These are phyloP conservation scores for Myopa tessellatipennis DNA, from an alignment of 2,888 invertebrate genomes.

Conservation along the genomic window DNA sequence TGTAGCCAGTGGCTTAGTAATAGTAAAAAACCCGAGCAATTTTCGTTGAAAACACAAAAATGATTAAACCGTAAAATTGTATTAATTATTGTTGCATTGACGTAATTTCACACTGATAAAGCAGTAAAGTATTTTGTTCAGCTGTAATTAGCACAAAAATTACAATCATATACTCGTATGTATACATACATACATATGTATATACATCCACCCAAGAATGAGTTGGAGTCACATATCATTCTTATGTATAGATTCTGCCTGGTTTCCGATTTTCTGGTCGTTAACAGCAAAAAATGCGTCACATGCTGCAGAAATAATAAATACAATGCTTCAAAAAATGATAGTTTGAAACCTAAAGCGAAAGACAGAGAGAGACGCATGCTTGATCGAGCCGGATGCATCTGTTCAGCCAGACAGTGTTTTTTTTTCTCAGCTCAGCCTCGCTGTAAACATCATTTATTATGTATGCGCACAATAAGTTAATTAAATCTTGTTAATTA, in stretches of 20 bases:
- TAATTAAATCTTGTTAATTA: slow-evolving; percentile 14
- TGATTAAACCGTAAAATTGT: slow-evolving; percentile 14
- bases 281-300: neutral
- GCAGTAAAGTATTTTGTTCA: slow-evolving; percentile 6
- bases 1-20: neutral
- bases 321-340: too few species aligned
- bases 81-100: slow-evolving; percentile 32
- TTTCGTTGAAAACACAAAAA: slow-evolving; percentile 1
- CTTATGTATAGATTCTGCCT: neutral
- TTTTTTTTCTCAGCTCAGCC: neutral
- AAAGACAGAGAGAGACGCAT: too few species aligned
- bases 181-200: too few species aligned
- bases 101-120: slow-evolving; percentile 34
- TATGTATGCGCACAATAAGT: slow-evolving; percentile 10
- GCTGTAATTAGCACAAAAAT: slow-evolving; percentile 5
- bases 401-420: neutral
- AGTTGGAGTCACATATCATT: too few species aligned
- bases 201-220: too few species aligned
- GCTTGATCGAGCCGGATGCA: too few species aligned
- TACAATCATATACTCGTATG: neutral
- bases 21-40: neutral
- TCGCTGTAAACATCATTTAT: slow-evolving; percentile 10
- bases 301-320: neutral
- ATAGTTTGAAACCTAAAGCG: too few species aligned
- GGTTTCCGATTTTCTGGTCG: neutral